Base-by-base conservation (phyloP, 2,113 vertebrate genomes). In the Apteryx owenii region DNA sequence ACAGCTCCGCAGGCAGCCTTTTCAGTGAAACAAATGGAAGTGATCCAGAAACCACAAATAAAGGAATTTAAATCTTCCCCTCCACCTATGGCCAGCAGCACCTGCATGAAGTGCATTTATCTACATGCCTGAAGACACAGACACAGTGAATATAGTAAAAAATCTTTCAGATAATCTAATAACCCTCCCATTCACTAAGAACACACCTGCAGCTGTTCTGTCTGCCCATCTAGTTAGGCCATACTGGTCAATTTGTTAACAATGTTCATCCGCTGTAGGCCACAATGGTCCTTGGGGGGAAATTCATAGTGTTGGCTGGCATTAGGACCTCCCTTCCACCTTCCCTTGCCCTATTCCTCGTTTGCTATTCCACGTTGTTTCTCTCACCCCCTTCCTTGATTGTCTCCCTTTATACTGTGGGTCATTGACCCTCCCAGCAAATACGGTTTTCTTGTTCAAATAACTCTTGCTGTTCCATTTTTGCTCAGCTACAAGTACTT, bases 41-140 rank as follows among this genome's bases (percentile, higher is more conserved):
- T 33, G 79, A n/a, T 94, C 85, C 85, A 95, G 82, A 80, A 93
- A 90, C n/a, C 75, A 90, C 71, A 51, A 17, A 56, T 31, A 22
- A 22, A 76, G 60, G 31, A 88, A 65, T 83, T 65, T 38, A 62
- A 33, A 36, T 48, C 19, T 85, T 62, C 48, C 16, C 42, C 26
- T 66, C 36, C 29, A 36, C 16, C 17, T 18, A 60, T 60, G 56
- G 86, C 44, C 36, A 71, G 46, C 46, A 91, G 70, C 51, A 69
- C 31, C 38, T n/a, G n/a, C 21, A n/a, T 3, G 38, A 77, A 79
- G 48, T 19, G 64, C 44, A 80, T 44, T 33, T 60, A 81, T 25
- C 81, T 76, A n/a, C 0, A 1, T 3, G 48, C 25, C 31, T 1
- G 25, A 15, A 72, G 44, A 28, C 50, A 38, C 1, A n/a, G 19